Evolutionary conservation across 2,113 vertebrate species (phyloP).

Genomic region (Sminthopsis crassicaudata): DNA sequence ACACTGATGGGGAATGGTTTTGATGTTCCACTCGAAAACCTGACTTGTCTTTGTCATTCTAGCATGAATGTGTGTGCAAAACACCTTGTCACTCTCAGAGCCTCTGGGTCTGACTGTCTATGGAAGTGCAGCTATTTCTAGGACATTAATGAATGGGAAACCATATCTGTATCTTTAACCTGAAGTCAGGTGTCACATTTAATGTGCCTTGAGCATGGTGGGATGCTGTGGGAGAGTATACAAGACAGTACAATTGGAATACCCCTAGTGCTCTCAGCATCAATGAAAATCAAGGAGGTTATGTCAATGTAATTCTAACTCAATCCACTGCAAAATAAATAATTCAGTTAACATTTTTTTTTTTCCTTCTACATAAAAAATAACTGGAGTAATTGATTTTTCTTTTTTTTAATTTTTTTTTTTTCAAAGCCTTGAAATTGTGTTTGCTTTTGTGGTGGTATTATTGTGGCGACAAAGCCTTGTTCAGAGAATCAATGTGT

Average conservation of each 20-base stretch:
- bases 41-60: conserved; percentile 69
- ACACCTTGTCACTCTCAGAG: conserved; percentile 76
- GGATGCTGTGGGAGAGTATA: conserved; percentile 59
- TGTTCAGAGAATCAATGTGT: background rate
- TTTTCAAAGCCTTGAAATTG: too few relatives aligned
- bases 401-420: background rate
- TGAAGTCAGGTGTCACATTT: conserved; percentile 80
- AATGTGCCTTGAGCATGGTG: conserved; percentile 61
- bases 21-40: conserved; percentile 59
- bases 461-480: background rate
- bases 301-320: conserved; percentile 15
- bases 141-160: conserved; percentile 70
- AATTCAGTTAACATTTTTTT: conserved; percentile 13
- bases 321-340: conserved; percentile 16
- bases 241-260: conserved; percentile 70
- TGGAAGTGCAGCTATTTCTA: conserved; percentile 74
- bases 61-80: conserved; percentile 59
- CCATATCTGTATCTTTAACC: conserved; percentile 60
- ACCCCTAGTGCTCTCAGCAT: conserved; percentile 52
- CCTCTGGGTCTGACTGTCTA: conserved; percentile 72
- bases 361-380: background rate
- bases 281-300: conserved; percentile 55
- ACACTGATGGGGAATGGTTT: conserved; percentile 71
- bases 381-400: background rate
- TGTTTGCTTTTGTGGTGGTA: background rate